Evolutionary conservation across 2,113 vertebrate species (phyloP).

Genomic region (Sebastes schlegelii): DNA sequence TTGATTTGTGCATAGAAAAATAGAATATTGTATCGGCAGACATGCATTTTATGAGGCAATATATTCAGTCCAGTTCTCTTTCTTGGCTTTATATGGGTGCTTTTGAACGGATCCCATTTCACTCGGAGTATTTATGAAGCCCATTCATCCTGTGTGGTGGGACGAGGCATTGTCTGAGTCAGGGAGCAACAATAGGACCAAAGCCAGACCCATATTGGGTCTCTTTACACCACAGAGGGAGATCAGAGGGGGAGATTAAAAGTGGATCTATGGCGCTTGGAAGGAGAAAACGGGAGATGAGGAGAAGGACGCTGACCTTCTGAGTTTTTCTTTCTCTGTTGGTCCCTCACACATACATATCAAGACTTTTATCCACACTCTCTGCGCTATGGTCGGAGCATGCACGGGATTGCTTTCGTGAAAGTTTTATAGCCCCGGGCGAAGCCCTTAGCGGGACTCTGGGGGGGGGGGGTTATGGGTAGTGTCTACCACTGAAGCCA

Average conservation of each 20-base stretch:
- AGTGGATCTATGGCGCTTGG: conserved; percentile 60
- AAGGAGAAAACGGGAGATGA: conserved; percentile 14
- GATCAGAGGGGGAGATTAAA: conserved; percentile 71
- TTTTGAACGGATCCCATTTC: conserved; percentile 37
- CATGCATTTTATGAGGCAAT: conserved; percentile 13
- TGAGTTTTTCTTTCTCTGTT: conserved; percentile 31
- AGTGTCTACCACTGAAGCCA: conserved; percentile 38
- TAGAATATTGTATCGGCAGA: background rate
- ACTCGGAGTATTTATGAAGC: conserved; percentile 58
- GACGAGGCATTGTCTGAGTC: conserved; percentile 42
- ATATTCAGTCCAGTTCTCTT: background rate
- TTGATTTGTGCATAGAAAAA: conserved; percentile 4
- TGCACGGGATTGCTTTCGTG: conserved; percentile 51
- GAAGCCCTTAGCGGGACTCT: conserved; percentile 39
- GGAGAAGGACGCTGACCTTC: conserved; percentile 60
- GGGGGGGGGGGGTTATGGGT: conserved; percentile 51
- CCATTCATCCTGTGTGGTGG: conserved; percentile 45
- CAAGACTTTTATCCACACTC: conserved; percentile 46
- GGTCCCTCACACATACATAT: background rate
- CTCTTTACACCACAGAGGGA: conserved; percentile 35
- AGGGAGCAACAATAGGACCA: conserved; percentile 36
- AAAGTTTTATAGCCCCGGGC: conserved; percentile 69
- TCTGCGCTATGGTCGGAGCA: background rate
- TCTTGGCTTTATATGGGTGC: conserved; percentile 2
- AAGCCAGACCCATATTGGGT: conserved; percentile 33